phyloP scores from a whole-genome alignment of 1,140 invertebrate species.

The Nephila pilipes region DNA sequence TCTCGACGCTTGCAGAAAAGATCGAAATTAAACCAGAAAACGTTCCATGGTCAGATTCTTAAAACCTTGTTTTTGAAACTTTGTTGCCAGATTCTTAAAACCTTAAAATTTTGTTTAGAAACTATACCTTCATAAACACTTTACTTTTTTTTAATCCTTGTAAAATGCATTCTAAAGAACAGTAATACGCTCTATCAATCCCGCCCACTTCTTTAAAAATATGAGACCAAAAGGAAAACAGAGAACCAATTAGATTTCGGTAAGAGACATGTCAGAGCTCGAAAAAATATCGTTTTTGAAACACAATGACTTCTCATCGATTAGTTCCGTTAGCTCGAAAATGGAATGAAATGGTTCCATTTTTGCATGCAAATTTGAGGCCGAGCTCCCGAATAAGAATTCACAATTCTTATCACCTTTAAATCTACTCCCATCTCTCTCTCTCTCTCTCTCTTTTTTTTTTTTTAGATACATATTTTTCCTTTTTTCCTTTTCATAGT shows the following conservation, averaged over 20 bases:
- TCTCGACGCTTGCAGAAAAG: too few relatives aligned
- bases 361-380: background rate
- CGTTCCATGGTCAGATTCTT: too few relatives aligned
- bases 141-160: too few relatives aligned
- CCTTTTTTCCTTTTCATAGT: background rate
- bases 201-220: background rate
- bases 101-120: too few relatives aligned
- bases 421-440: background rate
- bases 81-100: too few relatives aligned
- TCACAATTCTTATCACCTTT: background rate
- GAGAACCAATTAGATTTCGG: background rate
- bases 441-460: too few relatives aligned
- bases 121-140: too few relatives aligned
- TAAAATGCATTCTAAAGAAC: too few relatives aligned
- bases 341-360: conserved; percentile 3
- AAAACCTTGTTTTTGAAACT: too few relatives aligned
- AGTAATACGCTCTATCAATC: background rate
- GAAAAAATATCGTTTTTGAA: conserved; percentile 13
- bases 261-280: background rate
- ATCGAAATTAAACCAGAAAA: too few relatives aligned
- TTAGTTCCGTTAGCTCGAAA: conserved; percentile 11
- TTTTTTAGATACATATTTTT: background rate
- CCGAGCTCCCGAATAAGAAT: background rate
- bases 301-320: conserved; percentile 34
- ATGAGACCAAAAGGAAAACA: background rate